phyloP scores from a whole-genome alignment of 2,113 vertebrate genomes.

The Choloepus hoffmanni region DNA sequence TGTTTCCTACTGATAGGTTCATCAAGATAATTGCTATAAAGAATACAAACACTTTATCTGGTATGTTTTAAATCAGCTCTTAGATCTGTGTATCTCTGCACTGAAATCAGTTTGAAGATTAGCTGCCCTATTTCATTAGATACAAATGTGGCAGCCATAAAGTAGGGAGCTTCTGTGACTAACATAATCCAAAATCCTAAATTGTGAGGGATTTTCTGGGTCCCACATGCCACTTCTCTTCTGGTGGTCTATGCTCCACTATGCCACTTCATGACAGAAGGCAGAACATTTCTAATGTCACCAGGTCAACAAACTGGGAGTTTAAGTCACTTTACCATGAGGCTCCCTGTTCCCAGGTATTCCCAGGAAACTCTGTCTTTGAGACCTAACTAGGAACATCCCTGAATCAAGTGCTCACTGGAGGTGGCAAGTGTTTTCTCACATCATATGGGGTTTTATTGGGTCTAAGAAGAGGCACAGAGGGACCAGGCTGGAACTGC shows the following conservation, averaged over 20 bases:
- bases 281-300: not conserved
- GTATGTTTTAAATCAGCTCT: slow-evolving; percentile 43
- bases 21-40: slow-evolving; percentile 48
- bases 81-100: not conserved
- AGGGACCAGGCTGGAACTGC: not conserved
- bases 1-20: slow-evolving; percentile 41
- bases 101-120: slow-evolving; percentile 45
- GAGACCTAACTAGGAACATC: not conserved
- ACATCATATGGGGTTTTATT: not conserved
- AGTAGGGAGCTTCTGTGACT: not conserved
- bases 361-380: slow-evolving; percentile 35
- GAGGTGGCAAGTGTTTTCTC: not conserved
- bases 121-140: slow-evolving; percentile 39
- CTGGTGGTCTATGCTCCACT: not conserved
- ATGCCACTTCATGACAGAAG: not conserved
- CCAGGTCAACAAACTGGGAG: slow-evolving; percentile 2
- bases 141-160: not conserved
- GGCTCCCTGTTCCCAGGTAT: not conserved
- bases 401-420: not conserved
- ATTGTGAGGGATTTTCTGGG: not conserved
- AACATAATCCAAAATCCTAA: not conserved
- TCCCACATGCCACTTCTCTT: not conserved
- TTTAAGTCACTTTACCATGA: not conserved
- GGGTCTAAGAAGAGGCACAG: not conserved
- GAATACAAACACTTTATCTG: slow-evolving; percentile 27